Evolutionary conservation across 2,797 vertebrate species (phyloP), one percentile per base, ranked within the genome.

Genomic region (Loris lydekkerianus): DNA sequence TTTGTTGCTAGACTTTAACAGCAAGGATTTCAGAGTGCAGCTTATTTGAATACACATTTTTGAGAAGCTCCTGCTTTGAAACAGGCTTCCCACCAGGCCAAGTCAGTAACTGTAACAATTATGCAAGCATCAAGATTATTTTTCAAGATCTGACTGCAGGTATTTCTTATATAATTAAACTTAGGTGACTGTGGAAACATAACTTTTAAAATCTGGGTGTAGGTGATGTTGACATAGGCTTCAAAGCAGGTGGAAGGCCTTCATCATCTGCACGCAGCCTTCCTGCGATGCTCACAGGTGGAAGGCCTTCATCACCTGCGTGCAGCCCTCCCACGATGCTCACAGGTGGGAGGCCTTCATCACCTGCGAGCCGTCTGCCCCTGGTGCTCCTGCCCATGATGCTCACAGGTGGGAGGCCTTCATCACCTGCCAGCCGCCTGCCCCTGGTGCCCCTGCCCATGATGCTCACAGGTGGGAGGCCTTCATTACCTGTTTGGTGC

Each of bases 21-120:
- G 76, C 27, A 87, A 85, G 23, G 40, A 10, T 77, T 90, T 37
- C 14, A 4, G 27, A 83, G 49, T 46, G 31, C 7, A 89, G 76
- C 53, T 80, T 70, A 88, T 34, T 27, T 69, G 43, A 94, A 85
- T 58, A 93, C 69, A 63, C 43, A 86, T n/a, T 90, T 78, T 83
- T 61, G 37, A 94, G 77, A 80, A 91, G 46, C 82, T 86, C 46
- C 73, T 83, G 83, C 25, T 91, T 91, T 89, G 34, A 89, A 88
- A 93, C 37, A 86, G 18, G 58, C 23, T 49, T 87, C 60, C 43
- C 61, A 73, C 23, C 61, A 78, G 61, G 72, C 43, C 76, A 94
- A 37, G 1, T 72, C 67, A 89, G 34, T 82, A 73, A 82, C 46
- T 81, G 7, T 43, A 89, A 70, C 31, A 53, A 37, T 69, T 80